phyloP scores from a whole-genome alignment of 2,888 invertebrate species.

The Diplazon laetatorius region DNA sequence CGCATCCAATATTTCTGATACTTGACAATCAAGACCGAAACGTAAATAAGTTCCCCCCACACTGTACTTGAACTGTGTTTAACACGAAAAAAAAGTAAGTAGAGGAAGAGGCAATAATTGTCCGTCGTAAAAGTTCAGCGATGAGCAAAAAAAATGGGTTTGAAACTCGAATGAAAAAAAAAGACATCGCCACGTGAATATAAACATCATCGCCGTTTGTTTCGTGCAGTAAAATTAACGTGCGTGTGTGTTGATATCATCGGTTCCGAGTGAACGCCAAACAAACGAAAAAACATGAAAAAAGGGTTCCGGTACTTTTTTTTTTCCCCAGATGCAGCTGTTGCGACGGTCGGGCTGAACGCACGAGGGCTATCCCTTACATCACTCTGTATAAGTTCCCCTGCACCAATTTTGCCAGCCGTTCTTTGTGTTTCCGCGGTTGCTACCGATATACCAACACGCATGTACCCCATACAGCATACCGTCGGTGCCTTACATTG shows the following conservation, averaged over 20 bases:
- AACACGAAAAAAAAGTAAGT: too few species aligned
- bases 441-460: not conserved
- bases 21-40: too few species aligned
- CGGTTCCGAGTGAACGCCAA: conserved; percentile 50
- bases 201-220: conserved; percentile 38
- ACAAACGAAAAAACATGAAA: too few species aligned
- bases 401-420: conserved; percentile 12
- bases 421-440: conserved; percentile 43
- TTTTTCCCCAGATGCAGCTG: conserved; percentile 54
- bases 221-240: conserved; percentile 58
- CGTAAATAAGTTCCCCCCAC: too few species aligned
- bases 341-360: conserved; percentile 51
- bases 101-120: not conserved
- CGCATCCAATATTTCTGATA: too few species aligned
- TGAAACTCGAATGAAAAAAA: not conserved
- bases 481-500: conserved; percentile 60
- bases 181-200: conserved; percentile 30
- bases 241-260: conserved; percentile 45
- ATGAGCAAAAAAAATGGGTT: conserved; percentile 5
- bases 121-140: conserved; percentile 22
- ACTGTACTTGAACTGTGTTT: too few species aligned
- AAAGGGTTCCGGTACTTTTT: conserved; percentile 34
- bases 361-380: conserved; percentile 37
- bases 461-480: conserved; percentile 56
- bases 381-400: conserved; percentile 30